A percentile compares a stretch with the other conserved stretches of the same genome.
Evolutionary conservation across 1,140 invertebrate genomes (phyloP).

Genomic region (Drosophila subpulchrella): DNA sequence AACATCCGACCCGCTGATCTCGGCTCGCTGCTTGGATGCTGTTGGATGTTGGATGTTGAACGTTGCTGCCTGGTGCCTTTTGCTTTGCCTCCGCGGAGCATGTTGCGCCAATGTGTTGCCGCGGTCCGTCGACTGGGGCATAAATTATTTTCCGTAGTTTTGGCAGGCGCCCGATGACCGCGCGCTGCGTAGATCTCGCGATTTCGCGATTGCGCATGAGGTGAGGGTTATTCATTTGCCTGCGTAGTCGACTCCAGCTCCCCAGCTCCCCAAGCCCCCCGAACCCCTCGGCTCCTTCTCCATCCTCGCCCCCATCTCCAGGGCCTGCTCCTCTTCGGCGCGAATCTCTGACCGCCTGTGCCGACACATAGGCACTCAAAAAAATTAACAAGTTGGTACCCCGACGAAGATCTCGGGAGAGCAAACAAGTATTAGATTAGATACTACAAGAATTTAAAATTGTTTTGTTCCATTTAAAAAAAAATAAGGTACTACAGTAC

Average conservation of each 20-base stretch:
- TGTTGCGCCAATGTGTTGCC: constrained; percentile 80
- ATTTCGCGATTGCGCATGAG: constrained; percentile 75
- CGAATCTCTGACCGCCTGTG: constrained; percentile 50
- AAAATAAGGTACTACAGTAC: too few species aligned
- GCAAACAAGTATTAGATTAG: too few species aligned
- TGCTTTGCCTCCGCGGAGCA: constrained; percentile 44
- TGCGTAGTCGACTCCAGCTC: constrained; percentile 36
- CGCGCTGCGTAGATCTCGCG: constrained; percentile 75
- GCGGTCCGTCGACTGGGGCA: constrained; percentile 73
- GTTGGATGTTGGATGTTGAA: not conserved
- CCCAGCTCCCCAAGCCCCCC: not conserved
- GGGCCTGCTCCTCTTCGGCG: constrained; percentile 26
- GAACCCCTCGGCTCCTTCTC: not conserved
- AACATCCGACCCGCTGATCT: constrained; percentile 51
- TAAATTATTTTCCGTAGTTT: constrained; percentile 84
- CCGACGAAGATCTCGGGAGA: too few species aligned
- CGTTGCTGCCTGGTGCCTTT: constrained; percentile 8
- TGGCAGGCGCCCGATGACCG: constrained; percentile 79
- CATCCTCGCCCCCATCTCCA: constrained; percentile 33
- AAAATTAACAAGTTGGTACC: not conserved
- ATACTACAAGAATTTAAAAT: too few species aligned
- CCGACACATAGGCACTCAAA: constrained; percentile 24
- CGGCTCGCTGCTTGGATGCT: constrained; percentile 25
- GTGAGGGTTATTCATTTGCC: constrained; percentile 74
- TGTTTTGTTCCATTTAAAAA: too few species aligned